These are phyloP conservation scores for Zenarchopterus dispar DNA, from an alignment of 2,797 vertebrate genomes.

Conservation along the genomic window DNA sequence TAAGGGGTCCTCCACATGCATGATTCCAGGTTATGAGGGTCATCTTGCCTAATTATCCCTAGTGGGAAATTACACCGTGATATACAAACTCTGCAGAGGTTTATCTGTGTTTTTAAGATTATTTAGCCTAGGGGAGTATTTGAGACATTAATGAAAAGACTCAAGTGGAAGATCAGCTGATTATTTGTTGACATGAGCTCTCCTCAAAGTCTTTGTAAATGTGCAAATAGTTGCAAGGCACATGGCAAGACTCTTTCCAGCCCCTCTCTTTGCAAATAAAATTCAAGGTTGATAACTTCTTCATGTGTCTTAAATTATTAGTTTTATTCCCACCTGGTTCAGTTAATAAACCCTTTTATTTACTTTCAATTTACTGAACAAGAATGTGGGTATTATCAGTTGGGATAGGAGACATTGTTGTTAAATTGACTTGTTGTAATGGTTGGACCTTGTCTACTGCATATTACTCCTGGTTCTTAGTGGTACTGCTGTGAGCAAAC, in stretches of 20 bases:
- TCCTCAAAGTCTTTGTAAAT: neutral
- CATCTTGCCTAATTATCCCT: slow-evolving; percentile 29
- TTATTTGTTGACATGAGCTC: slow-evolving; percentile 27
- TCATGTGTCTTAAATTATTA: neutral
- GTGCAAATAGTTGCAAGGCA: slow-evolving; percentile 11
- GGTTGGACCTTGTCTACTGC: no score
- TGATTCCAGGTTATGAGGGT: slow-evolving; percentile 8
- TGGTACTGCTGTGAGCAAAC: no score
- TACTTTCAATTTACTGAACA: neutral
- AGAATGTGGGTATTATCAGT: neutral
- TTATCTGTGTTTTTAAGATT: slow-evolving; percentile 20
- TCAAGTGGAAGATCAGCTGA: slow-evolving; percentile 30
- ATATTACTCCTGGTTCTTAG: no score
- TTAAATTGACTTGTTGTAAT: no score
- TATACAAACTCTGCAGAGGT: neutral
- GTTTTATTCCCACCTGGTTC: neutral
- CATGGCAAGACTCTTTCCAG: neutral
- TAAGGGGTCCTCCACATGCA: neutral
- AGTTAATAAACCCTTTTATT: neutral
- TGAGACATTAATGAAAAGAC: slow-evolving; percentile 35
- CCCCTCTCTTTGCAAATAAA: slow-evolving; percentile 10
- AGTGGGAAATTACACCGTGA: slow-evolving; percentile 21
- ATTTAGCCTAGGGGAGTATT: slow-evolving; percentile 34
- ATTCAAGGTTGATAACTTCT: neutral
- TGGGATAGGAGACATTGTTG: no score